Evolutionary conservation across 2,888 invertebrate species (phyloP).

Genomic region (Tipula vernalis): DNA sequence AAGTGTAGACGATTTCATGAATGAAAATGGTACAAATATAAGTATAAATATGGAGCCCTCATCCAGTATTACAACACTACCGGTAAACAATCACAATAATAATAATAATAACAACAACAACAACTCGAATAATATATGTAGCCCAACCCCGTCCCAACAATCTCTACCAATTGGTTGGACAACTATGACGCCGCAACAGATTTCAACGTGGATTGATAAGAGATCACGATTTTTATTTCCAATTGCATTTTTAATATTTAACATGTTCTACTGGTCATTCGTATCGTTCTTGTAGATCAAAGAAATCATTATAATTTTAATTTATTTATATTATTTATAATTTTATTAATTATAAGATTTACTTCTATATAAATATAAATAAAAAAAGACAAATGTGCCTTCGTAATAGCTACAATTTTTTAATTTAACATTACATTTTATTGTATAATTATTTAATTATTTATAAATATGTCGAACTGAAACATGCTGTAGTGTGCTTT

Average conservation of each 20-base stretch:
- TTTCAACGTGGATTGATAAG: slow-evolving; percentile 72
- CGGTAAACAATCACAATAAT: slow-evolving; percentile 13
- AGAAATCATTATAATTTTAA: not conserved
- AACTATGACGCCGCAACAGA: slow-evolving; percentile 78
- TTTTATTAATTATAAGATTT: not conserved
- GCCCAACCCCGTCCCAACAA: slow-evolving; percentile 30
- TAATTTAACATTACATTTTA: no score
- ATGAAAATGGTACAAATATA: slow-evolving; percentile 19
- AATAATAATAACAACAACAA: slow-evolving; percentile 20
- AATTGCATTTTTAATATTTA: slow-evolving; percentile 63
- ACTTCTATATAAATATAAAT: not conserved
- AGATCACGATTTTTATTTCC: slow-evolving; percentile 68
- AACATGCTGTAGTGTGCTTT: no score
- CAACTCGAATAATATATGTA: slow-evolving; percentile 35
- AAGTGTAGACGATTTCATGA: slow-evolving; percentile 47
- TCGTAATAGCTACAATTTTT: not conserved
- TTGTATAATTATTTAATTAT: no score
- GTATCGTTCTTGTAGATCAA: slow-evolving; percentile 42
- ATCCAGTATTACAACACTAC: slow-evolving; percentile 16
- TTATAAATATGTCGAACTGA: no score
- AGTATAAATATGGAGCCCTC: slow-evolving; percentile 21
- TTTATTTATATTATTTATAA: slow-evolving; percentile 5
- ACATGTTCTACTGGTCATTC: slow-evolving; percentile 66
- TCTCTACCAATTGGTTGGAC: slow-evolving; percentile 45
- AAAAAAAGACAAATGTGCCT: not conserved